Evolutionary conservation across 2,797 vertebrate genomes (phyloP), one percentile per base, ranked within the genome.

Genomic region (Ficedula albicollis): DNA sequence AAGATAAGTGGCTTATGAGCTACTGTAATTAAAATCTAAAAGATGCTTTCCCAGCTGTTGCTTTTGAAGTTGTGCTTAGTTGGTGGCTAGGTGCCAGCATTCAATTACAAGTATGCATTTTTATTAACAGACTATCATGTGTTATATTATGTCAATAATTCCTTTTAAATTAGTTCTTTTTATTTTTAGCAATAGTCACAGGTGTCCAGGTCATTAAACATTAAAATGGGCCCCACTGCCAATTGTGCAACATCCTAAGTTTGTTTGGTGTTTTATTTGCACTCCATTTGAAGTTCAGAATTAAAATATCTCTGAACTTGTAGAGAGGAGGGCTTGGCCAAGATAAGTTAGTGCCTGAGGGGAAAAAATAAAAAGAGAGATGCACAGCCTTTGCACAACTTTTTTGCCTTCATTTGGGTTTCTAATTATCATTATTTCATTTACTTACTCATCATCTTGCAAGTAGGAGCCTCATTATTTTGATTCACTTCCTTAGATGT

Each of bases 11-110:
- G 80, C 96, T 96, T 97, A 96, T 0, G 36, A 96, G 91, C 56
- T 83, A 92, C 84, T 96, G 94, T 97, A 98, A 98, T 98, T 98
- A 98, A 98, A 97, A 97, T 96, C 96, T 96, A 95, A 97, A 98
- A 96, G 96, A 97, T 97, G 95, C 78, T 97, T 97, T 84, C 96
- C 97, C 97, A 98, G 98, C 97, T 98, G 97, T 97, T 98, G 94
- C 97, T 98, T 98, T 98, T 98, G 97, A 98, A 98, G 97, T 98
- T 91, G 41, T 95, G 89, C 96, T 96, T 96, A 95, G 94, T 95
- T 95, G 86, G 75, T 96, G 97, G 96, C 97, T 96, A 93, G 93
- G 84, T 97, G 97, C 98, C 97, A 98, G 93, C 92, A 97, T 97
- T 97, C 97, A 98, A 97, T 98, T 98, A 98, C 96, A 97, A 97